Evolutionary conservation across 1,140 invertebrate species (phyloP), one percentile per base, ranked within the genome.

Genomic region (Antheraea mylitta): DNA sequence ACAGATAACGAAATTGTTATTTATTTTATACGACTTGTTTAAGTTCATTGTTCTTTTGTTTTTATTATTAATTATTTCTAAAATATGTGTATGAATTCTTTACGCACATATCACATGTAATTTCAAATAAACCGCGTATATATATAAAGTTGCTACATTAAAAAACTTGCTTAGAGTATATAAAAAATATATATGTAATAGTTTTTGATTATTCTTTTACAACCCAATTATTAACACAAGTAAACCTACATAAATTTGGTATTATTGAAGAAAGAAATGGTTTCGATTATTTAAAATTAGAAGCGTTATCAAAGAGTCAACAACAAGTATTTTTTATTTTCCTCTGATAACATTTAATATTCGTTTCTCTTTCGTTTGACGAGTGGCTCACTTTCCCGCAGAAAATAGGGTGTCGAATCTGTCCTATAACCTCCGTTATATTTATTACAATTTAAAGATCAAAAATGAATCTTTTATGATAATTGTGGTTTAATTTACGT

Each of bases 381-480:
- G 78, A 79, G 87, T 89, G 76, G 90, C 90, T 92, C 90, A 90
- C 84, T 86, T 91, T 91, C 89, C 89, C 90, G 90, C 91, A 92
- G 91, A 92, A 92, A 92, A 92, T 92, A 92, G 91, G 91, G 91
- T 92, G 91, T 92, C 90, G 91, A 92, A 92, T 90, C 89, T 92
- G 89, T 90, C 83, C 83, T 92, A 87, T 92, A 92, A 92, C 90
- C 89, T 92, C 89, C 79, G 90, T 72, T 90, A 91, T 86, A 92
- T 88, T 92, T 92, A 91, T 89, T 90, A 89, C 85, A 78, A 90
- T 89, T 87, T 88, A 92, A 87, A 91, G 90, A 91, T 91, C 85
- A 80, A 92, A 92, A 79, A 92, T 92, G 91, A 87, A 90, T 92
- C 85, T 86, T 91, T 92, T 92, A 92, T 92, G 91, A 92, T 92